Percentiles rank a stretch among this genome's conserved stretches.
phyloP scores from a whole-genome alignment of 2,888 invertebrate species.

The Andricus quercusramuli region DNA sequence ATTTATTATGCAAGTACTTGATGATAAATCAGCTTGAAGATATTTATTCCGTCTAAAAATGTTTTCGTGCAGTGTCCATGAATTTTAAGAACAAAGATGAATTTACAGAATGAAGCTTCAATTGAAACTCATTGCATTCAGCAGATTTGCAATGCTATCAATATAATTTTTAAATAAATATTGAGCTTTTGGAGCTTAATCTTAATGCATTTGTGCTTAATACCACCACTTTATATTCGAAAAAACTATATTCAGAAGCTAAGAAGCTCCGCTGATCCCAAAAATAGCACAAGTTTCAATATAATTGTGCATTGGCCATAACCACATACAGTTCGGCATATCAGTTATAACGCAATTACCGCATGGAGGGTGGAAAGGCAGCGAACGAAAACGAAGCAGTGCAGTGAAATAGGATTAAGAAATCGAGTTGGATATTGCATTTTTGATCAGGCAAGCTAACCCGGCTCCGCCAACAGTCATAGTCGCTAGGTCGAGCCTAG shows the following conservation, averaged over 20 bases:
- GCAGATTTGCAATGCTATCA: too few relatives aligned
- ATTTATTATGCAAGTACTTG: too few relatives aligned
- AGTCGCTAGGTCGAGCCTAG: conserved; percentile 53
- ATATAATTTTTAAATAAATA: not conserved
- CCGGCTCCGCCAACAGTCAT: conserved; percentile 50
- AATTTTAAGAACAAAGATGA: too few relatives aligned
- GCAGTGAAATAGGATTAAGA: conserved; percentile 75
- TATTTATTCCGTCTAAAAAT: not conserved
- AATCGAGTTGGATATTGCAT: conserved; percentile 77
- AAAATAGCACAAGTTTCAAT: conserved; percentile 13
- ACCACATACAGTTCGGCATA: conserved; percentile 10
- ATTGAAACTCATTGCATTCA: not conserved
- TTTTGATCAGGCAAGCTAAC: conserved; percentile 72
- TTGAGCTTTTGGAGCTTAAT: not conserved
- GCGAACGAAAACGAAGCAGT: conserved; percentile 50
- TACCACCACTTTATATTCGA: not conserved
- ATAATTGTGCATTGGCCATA: conserved; percentile 25
- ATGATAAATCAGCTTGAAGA: too few relatives aligned
- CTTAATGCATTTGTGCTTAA: not conserved
- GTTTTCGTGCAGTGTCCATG: not conserved
- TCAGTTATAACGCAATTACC: conserved; percentile 37
- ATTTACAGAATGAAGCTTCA: too few relatives aligned
- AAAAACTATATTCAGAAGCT: conserved; percentile 6
- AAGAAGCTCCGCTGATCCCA: not conserved
- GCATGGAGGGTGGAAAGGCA: conserved; percentile 21